A percentile compares a stretch with the other conserved stretches of the same genome.
phyloP scores from a whole-genome alignment of 2,797 vertebrate genomes.

The Phaenicophaeus curvirostris region DNA sequence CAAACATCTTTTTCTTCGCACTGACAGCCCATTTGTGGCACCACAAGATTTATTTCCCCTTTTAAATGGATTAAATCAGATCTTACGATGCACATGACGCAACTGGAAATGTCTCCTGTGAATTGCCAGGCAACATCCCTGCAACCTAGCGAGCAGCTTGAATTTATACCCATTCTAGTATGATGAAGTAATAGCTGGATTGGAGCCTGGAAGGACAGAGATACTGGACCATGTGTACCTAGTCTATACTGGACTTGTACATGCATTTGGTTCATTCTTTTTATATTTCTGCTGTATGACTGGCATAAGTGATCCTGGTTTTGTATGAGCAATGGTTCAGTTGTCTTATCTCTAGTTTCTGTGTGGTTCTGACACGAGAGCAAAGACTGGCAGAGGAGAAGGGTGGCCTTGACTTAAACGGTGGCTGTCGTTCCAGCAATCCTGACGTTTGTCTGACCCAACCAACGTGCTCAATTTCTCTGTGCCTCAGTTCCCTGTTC shows the following conservation, averaged over 20 bases:
- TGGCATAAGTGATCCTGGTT: background rate
- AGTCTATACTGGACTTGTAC: background rate
- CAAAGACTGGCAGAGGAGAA: background rate
- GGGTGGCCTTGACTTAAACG: background rate
- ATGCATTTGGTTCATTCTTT: background rate
- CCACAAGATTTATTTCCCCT: background rate
- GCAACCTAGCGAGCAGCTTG: background rate
- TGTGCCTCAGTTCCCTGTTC: background rate
- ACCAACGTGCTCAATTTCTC: background rate
- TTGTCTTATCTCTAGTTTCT: background rate
- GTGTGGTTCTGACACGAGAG: background rate
- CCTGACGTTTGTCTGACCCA: background rate
- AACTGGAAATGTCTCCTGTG: background rate
- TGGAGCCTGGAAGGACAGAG: background rate
- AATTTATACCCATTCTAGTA: background rate
- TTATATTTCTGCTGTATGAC: background rate
- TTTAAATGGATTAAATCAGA: background rate
- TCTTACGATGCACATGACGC: background rate
- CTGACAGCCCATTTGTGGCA: background rate
- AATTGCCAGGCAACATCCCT: background rate
- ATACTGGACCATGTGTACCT: rapidly evolving
- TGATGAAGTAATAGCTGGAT: background rate
- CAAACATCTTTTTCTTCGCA: background rate
- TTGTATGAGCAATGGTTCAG: background rate
- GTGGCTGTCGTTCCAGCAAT: background rate